Percentiles rank a stretch among this genome's conserved stretches.
phyloP scores from a whole-genome alignment of 1,140 invertebrate genomes.

The Papilio polytes region DNA sequence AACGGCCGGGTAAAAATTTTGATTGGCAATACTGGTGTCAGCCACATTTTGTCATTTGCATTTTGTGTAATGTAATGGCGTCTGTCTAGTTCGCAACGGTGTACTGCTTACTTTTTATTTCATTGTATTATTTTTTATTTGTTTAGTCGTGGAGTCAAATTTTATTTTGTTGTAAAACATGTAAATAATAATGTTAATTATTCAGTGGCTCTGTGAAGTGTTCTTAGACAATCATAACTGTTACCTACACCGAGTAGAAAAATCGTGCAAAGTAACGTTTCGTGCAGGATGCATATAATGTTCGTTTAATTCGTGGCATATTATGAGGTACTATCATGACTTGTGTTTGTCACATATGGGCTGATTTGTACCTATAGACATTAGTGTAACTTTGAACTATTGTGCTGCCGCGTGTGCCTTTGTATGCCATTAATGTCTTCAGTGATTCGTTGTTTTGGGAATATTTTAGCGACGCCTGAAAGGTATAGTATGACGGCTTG shows the following conservation, averaged over 20 bases:
- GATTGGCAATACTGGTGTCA: background rate
- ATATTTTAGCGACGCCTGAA: background rate
- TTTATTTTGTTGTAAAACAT: slow-evolving; percentile 1
- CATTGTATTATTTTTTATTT: background rate
- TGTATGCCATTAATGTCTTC: background rate
- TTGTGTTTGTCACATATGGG: background rate
- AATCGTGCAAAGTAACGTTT: background rate
- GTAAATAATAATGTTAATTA: background rate
- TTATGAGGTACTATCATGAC: background rate
- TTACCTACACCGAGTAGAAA: background rate
- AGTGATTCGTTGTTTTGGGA: background rate
- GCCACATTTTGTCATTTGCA: background rate
- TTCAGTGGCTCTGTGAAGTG: background rate
- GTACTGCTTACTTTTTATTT: background rate
- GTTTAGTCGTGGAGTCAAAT: background rate
- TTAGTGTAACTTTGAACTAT: background rate
- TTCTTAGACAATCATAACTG: background rate
- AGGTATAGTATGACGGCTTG: background rate
- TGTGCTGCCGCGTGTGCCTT: background rate
- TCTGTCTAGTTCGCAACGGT: background rate
- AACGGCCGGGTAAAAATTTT: too few species aligned
- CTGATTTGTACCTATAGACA: background rate
- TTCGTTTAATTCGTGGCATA: background rate
- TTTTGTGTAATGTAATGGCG: background rate
- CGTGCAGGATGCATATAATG: background rate